Conservation (phyloP, 2,113 vertebrate genomes). For the Psittacula cyanocephala region DNA sequence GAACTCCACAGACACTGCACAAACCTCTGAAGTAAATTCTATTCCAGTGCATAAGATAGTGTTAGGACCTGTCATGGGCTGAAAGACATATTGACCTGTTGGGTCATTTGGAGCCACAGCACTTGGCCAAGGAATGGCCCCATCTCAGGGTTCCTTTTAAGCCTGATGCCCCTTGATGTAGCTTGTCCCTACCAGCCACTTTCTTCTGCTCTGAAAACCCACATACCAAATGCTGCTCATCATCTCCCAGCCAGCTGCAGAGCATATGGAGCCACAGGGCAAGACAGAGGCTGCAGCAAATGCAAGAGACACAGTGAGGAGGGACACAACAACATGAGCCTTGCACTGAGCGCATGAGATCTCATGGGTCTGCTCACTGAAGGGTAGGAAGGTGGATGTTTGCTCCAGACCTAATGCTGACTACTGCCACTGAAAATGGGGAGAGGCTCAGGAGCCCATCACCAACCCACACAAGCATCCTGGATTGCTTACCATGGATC, state of each 20-base stretch:
- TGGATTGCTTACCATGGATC: neutral
- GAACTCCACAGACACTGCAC: neutral
- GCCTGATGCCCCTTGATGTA: neutral
- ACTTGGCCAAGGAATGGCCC: neutral
- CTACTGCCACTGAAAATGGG: neutral
- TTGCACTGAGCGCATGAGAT: rapidly evolving
- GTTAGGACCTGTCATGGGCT: neutral
- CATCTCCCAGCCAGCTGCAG: neutral
- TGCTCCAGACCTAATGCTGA: neutral
- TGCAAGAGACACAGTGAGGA: neutral
- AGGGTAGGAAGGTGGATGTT: neutral
- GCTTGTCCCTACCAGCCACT: neutral
- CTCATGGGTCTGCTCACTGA: neutral
- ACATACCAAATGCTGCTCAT: neutral
- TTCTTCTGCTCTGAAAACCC: neutral
- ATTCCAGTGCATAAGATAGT: neutral
- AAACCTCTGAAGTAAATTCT: neutral
- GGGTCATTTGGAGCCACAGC: neutral
- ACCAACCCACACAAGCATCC: neutral
- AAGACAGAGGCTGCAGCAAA: neutral
- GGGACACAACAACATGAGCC: rapidly evolving
- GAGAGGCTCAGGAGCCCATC: neutral
- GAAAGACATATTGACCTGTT: neutral
- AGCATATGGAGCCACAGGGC: neutral
- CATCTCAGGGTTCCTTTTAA: neutral